phyloP scores from a whole-genome alignment of 2,888 invertebrate genomes.

The Drosophila prolongata region DNA sequence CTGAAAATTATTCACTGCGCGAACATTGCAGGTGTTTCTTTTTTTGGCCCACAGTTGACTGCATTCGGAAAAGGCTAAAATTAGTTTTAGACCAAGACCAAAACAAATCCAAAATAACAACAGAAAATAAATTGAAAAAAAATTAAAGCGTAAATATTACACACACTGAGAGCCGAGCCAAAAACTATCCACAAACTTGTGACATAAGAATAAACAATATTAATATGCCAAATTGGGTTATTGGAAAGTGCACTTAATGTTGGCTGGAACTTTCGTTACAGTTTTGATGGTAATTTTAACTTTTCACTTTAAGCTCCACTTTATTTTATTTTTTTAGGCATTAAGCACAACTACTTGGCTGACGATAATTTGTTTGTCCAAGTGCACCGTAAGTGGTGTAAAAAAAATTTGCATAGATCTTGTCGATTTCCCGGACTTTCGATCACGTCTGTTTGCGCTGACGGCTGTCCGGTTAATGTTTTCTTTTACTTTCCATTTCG shows the following conservation, averaged over 20 bases:
- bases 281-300: neutral
- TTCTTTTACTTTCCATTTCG: constrained; percentile 76
- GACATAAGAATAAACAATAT: constrained; percentile 5
- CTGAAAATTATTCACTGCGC: constrained; percentile 13
- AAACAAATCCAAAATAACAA: constrained; percentile 27
- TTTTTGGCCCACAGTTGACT: constrained; percentile 25
- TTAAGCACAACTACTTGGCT: neutral
- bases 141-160: constrained; percentile 1
- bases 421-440: constrained; percentile 4
- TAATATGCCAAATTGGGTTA: neutral
- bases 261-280: neutral
- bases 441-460: constrained; percentile 68
- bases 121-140: constrained; percentile 17
- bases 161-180: constrained; percentile 11
- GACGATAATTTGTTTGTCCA: neutral
- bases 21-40: constrained; percentile 15
- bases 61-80: constrained; percentile 36
- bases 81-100: constrained; percentile 26
- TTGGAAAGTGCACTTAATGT: constrained; percentile 2
- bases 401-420: neutral
- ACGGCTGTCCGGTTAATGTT: constrained; percentile 72
- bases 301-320: constrained; percentile 10
- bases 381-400: neutral
- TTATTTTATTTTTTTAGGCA: neutral
- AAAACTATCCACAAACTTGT: constrained; percentile 3